These are phyloP conservation scores for Platynereis dumerilii DNA, from an alignment of 2,888 invertebrate genomes.

Conservation along the genomic window DNA sequence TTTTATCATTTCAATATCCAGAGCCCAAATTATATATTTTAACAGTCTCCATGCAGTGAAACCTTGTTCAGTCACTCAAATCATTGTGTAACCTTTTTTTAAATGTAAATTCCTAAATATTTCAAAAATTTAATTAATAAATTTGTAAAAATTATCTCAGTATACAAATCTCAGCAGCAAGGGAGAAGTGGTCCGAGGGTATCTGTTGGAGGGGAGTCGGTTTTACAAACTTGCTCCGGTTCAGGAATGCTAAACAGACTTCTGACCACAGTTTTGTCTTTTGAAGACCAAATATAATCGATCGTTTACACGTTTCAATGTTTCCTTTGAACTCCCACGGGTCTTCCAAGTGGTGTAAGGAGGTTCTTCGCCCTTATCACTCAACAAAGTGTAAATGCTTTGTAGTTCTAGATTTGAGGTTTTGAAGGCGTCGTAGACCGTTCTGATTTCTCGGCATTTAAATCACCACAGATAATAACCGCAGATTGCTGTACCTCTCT, in stretches of 20 bases:
- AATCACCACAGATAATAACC: slow-evolving; percentile 75
- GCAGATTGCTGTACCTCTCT: slow-evolving; percentile 49
- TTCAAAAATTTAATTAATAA: no score
- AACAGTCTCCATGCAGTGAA: no score
- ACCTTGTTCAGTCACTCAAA: no score
- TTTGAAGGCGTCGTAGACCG: slow-evolving; percentile 71
- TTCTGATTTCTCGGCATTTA: slow-evolving; percentile 78
- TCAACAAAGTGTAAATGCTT: slow-evolving; percentile 58
- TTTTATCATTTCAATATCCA: no score
- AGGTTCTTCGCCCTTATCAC: slow-evolving; percentile 68
- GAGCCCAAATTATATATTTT: no score
- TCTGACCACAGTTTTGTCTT: slow-evolving; percentile 68
- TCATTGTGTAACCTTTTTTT: no score
- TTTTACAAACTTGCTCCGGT: slow-evolving; percentile 73
- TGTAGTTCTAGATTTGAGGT: slow-evolving; percentile 43
- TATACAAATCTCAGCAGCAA: slow-evolving; percentile 59
- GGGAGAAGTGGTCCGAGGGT: slow-evolving; percentile 82
- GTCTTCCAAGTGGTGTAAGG: slow-evolving; percentile 79
- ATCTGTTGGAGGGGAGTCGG: slow-evolving; percentile 73
- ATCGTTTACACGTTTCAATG: slow-evolving; percentile 76
- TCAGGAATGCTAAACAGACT: slow-evolving; percentile 71
- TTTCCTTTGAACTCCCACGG: slow-evolving; percentile 67
- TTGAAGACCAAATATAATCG: slow-evolving; percentile 68
- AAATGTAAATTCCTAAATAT: no score
- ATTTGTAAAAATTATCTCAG: no score